These are phyloP conservation scores for Pholis gunnellus DNA, from an alignment of 2,113 vertebrate species.

Conservation along the genomic window DNA sequence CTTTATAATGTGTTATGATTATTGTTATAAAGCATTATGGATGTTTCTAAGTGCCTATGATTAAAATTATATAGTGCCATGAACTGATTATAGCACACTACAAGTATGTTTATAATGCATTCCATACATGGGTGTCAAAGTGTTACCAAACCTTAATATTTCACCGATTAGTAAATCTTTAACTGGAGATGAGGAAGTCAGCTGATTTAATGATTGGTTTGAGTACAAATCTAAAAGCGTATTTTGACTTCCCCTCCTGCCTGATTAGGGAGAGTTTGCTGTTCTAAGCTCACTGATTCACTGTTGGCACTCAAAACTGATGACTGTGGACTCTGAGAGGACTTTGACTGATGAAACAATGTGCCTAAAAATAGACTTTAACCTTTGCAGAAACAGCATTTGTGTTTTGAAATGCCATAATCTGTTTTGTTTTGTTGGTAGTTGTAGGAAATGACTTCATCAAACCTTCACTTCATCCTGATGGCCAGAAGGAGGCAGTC, in stretches of 20 bases:
- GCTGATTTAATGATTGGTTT: background rate
- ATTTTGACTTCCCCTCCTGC: background rate
- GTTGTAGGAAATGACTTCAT: background rate
- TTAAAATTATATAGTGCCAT: too few relatives aligned
- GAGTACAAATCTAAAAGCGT: background rate
- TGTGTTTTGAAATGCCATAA: background rate
- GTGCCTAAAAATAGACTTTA: background rate
- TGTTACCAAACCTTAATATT: background rate
- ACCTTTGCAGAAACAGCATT: too few relatives aligned
- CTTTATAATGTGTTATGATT: too few relatives aligned
- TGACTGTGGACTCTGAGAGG: background rate
- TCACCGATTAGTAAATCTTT: background rate
- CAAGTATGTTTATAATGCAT: too few relatives aligned
- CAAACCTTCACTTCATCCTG: slow-evolving; percentile 1
- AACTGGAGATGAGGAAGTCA: background rate
- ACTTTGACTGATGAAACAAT: background rate
- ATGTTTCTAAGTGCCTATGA: too few relatives aligned
- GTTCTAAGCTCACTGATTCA: background rate
- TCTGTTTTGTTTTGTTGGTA: background rate
- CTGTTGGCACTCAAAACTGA: too few relatives aligned
- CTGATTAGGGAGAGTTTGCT: too few relatives aligned
- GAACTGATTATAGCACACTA: too few relatives aligned
- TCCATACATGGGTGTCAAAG: too few relatives aligned
- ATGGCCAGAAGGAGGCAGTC: slow-evolving; percentile 42
- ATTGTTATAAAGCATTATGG: too few relatives aligned